Evolutionary conservation across 2,888 invertebrate species (phyloP).

Genomic region (Torymus tubicola): DNA sequence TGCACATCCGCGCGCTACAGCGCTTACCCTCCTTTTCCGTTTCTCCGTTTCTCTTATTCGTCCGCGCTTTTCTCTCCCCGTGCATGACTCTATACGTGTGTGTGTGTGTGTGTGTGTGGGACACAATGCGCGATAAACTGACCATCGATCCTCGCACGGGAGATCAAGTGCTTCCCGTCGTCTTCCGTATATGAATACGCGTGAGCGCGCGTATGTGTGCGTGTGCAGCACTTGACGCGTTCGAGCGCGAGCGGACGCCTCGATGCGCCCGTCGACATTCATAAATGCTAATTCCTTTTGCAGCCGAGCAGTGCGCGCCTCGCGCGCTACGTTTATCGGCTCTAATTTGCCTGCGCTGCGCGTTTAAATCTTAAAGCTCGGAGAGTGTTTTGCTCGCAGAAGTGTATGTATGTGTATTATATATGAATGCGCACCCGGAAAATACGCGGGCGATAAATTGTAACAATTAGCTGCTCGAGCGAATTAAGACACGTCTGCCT

Average conservation of each 20-base stretch:
- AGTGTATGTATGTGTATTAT: no score
- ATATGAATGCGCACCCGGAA: slow-evolving; percentile 8
- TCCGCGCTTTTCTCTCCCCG: neutral
- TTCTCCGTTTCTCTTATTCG: neutral
- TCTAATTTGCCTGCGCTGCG: slow-evolving; percentile 24
- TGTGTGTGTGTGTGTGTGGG: neutral
- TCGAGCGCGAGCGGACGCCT: slow-evolving; percentile 39
- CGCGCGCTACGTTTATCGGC: slow-evolving; percentile 35
- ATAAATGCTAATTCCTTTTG: slow-evolving; percentile 54
- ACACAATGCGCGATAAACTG: slow-evolving; percentile 64
- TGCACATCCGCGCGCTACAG: slow-evolving; percentile 21
- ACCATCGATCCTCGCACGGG: slow-evolving; percentile 56
- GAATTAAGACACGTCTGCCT: slow-evolving; percentile 8
- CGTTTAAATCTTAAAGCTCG: slow-evolving; percentile 22
- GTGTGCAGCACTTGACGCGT: slow-evolving; percentile 45
- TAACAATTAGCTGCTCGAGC: slow-evolving; percentile 30
- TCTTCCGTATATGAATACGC: slow-evolving; percentile 12
- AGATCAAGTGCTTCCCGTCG: slow-evolving; percentile 41
- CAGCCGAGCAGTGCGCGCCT: slow-evolving; percentile 1
- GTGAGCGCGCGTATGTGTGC: slow-evolving; percentile 19
- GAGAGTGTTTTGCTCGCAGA: neutral
- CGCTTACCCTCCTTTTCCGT: slow-evolving; percentile 31
- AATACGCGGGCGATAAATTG: slow-evolving; percentile 15
- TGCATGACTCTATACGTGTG: neutral
- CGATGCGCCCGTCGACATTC: slow-evolving; percentile 49